Evolutionary conservation across 2,797 vertebrate genomes (phyloP).

Genomic region (Pangasius larnaudii): DNA sequence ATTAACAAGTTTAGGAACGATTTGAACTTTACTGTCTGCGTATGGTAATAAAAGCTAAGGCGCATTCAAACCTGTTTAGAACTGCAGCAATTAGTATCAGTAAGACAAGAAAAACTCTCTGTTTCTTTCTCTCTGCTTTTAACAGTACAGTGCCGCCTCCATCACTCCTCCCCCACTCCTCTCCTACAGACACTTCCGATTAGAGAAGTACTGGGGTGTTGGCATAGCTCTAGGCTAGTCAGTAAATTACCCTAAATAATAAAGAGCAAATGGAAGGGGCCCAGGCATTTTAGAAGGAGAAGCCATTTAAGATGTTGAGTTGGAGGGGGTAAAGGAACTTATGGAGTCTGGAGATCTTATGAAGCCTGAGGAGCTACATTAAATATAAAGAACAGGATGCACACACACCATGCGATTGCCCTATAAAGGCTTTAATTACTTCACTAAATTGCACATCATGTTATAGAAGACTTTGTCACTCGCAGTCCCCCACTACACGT

Average conservation of each 20-base stretch:
- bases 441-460: neutral
- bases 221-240: conserved; percentile 55
- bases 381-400: conserved; percentile 26
- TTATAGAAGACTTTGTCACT: neutral
- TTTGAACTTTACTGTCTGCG: conserved; percentile 30
- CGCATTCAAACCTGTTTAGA: conserved; percentile 27
- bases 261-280: conserved; percentile 60
- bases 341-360: conserved; percentile 21
- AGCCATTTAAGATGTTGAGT: conserved; percentile 29
- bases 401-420: neutral
- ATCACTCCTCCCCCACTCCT: conserved; percentile 7
- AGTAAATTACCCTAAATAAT: conserved; percentile 64
- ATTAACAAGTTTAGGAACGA: neutral
- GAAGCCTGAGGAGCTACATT: conserved; percentile 3
- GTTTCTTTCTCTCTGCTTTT: conserved; percentile 14
- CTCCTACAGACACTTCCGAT: conserved; percentile 56
- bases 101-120: conserved; percentile 28
- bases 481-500: neutral
- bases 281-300: conserved; percentile 45
- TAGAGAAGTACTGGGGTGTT: conserved; percentile 54
- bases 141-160: conserved; percentile 21
- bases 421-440: conserved; percentile 17
- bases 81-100: conserved; percentile 13
- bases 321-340: conserved; percentile 34
- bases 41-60: conserved; percentile 27